These are phyloP conservation scores for Caenorhabditis brenneri DNA, from an alignment of 1,140 invertebrate species.

Conservation along the genomic window DNA sequence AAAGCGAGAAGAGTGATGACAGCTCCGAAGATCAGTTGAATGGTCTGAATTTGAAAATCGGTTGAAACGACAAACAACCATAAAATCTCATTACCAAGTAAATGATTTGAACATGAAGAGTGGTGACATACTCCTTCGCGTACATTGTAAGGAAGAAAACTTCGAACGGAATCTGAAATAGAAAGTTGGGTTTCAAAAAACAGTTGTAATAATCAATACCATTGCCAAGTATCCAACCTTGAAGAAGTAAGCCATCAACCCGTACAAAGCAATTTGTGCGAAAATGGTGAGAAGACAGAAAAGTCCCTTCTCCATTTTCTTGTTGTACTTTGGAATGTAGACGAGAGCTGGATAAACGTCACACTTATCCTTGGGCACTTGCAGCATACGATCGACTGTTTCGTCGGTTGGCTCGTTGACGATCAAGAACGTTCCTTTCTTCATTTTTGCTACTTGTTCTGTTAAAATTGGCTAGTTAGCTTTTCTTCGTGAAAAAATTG, in stretches of 20 bases:
- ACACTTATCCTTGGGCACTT: neutral
- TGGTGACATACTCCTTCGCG: neutral
- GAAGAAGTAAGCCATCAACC: neutral
- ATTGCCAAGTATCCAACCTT: neutral
- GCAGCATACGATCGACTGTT: neutral
- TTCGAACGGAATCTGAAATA: neutral
- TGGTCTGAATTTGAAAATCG: neutral
- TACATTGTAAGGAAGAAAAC: neutral
- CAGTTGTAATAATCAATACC: neutral
- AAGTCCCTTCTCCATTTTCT: neutral
- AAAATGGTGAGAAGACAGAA: neutral
- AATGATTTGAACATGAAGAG: neutral
- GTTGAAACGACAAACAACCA: neutral
- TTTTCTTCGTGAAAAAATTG: too few relatives aligned
- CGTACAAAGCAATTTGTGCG: neutral
- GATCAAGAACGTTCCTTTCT: neutral
- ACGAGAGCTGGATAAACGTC: neutral
- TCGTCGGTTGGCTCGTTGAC: conserved; percentile 7
- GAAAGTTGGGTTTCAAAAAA: neutral
- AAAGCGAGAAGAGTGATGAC: neutral
- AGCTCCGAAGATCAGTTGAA: neutral
- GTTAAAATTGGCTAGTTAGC: too few relatives aligned
- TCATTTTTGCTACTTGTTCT: neutral
- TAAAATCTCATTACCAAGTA: neutral
- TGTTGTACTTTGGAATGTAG: conserved; percentile 3